A percentile compares a stretch with the other conserved stretches of the same genome.
Conservation (phyloP, 2,797 vertebrate species). For the Odontamblyopus lacepedii region DNA sequence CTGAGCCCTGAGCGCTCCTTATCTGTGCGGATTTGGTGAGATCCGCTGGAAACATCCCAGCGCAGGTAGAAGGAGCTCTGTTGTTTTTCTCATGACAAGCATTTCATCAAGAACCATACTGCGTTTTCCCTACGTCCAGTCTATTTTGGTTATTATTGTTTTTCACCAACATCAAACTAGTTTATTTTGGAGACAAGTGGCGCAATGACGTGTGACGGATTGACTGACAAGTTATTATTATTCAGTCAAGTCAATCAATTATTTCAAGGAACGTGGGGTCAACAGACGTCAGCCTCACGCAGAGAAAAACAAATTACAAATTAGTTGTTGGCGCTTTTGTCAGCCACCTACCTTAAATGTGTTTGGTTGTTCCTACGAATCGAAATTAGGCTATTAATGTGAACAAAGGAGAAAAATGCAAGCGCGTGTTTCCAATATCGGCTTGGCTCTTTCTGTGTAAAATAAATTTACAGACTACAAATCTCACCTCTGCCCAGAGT, state of each 20-base stretch:
- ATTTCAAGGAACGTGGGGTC: slow-evolving; percentile 43
- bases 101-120: slow-evolving; percentile 39
- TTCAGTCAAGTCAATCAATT: slow-evolving; percentile 60
- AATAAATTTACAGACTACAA: slow-evolving; percentile 23
- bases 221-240: slow-evolving; percentile 61
- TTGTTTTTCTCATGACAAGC: slow-evolving; percentile 18
- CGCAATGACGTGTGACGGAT: slow-evolving; percentile 34
- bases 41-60: slow-evolving; percentile 48
- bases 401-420: neutral
- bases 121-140: slow-evolving; percentile 10
- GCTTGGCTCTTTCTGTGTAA: slow-evolving; percentile 19
- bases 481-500: slow-evolving; percentile 10
- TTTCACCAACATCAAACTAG: slow-evolving; percentile 33
- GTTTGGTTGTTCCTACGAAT: neutral
- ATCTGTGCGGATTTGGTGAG: slow-evolving; percentile 59
- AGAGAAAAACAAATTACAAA: slow-evolving; percentile 33
- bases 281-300: slow-evolving; percentile 32
- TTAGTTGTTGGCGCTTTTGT: slow-evolving; percentile 29
- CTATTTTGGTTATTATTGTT: slow-evolving; percentile 37
- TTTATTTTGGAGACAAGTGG: slow-evolving; percentile 40
- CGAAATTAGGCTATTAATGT: neutral
- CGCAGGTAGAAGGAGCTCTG: slow-evolving; percentile 23
- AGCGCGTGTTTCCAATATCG: slow-evolving; percentile 12
- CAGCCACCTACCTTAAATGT: slow-evolving; percentile 7
- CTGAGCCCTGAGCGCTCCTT: slow-evolving; percentile 37